These are phyloP conservation scores for Dipodomys merriami DNA, from an alignment of 2,113 vertebrate species.

Conservation along the genomic window DNA sequence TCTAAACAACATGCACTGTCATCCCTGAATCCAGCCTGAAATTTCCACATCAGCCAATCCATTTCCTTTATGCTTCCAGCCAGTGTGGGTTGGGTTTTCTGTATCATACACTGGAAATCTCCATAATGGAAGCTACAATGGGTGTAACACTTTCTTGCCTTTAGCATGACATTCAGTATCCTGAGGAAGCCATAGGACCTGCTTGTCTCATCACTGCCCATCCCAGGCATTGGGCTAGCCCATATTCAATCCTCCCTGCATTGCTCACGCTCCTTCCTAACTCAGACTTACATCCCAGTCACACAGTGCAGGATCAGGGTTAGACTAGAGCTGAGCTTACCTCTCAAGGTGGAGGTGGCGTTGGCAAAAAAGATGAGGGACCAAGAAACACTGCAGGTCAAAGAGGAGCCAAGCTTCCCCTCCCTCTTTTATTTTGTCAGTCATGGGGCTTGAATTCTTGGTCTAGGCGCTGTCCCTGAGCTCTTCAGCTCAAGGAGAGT, in stretches of 20 bases:
- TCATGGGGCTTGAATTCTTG: too few species aligned
- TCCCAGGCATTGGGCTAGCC: too few species aligned
- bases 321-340: neutral
- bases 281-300: too few species aligned
- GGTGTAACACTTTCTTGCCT: neutral
- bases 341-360: too few species aligned
- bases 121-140: neutral
- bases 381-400: neutral
- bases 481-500: too few species aligned
- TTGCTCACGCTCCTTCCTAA: neutral
- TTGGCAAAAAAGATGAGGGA: neutral
- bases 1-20: neutral
- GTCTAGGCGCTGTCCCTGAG: too few species aligned
- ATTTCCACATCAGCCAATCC: neutral
- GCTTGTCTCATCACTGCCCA: neutral
- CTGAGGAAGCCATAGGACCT: neutral
- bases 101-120: neutral
- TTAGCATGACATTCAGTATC: neutral
- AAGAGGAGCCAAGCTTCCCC: neutral
- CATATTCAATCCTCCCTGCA: neutral
- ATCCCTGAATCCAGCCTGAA: neutral
- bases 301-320: neutral
- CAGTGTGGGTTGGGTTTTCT: neutral
- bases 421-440: too few species aligned
- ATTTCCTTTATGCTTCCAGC: neutral